Base-by-base conservation (phyloP, 35 echinoderm and acorn worm species). In the Lytechinus variegatus region DNA sequence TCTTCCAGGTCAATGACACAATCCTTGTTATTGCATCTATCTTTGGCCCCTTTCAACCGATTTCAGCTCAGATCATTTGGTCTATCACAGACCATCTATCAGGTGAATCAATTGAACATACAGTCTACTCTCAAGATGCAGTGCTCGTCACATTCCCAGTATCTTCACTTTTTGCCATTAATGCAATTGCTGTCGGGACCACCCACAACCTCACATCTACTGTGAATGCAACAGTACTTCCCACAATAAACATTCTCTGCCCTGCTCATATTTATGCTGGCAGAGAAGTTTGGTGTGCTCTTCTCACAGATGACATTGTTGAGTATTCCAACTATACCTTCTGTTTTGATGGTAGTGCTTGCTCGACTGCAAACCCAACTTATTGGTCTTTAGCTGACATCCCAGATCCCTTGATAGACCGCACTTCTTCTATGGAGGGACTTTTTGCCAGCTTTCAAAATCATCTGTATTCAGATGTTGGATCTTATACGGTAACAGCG, bases 1-100 rank as follows among this genome's bases (percentile, higher is more conserved):
- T 79, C 88, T 90, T 90, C 88, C 33, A 44, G 28, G 88, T 90
- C 3, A 90, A 90, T 44, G 88, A 90, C 28, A 90, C 88, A 0
- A 9, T 90, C 88, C 10, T 90, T 90, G 88, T 16, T 3, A 54
- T 54, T 13, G 88, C 88, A 52, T 11, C 52, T 52, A 44, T 90
- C 14, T 5, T 90, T 28, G 88, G 88, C 3, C 24, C 88, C 28
- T 90, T 90, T 54, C 88, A 90, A 54, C 88, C 28, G 28, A 3
- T 52, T 14, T 90, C 88, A 90, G 21, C 88, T 90, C 9, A 79
- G 14, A 79, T 90, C 28, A 8, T 54, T 10, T 90, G 88, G 88
- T 90, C 88, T 3, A 21, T 90, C 52, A 90, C 88, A 90, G 24
- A 90, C 16, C 88, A 90, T 90, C 52, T 90, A 44, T 52, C 88